Base-by-base conservation (phyloP, 2,113 vertebrate species). In the Miniopterus natalensis region DNA sequence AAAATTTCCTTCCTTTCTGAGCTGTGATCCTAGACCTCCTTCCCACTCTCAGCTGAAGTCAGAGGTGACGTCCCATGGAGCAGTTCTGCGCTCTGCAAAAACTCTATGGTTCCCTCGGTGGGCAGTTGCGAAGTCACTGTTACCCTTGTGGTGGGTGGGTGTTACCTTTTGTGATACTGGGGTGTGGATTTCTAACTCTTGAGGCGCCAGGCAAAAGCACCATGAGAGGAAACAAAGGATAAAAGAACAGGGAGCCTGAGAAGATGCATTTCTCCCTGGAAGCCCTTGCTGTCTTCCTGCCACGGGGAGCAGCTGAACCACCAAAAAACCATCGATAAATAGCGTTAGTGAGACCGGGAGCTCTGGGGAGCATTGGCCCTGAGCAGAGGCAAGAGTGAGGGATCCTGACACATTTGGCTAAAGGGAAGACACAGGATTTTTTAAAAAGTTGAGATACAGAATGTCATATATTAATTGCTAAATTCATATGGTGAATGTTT, bases 201-300 rank as follows among this genome's bases (percentile, higher is more conserved):
- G 25, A 75, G 31, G 65, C 55, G 40, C 47, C 65, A 53, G 15
- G 36, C 49, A 71, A 87, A 91, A 74, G 36, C 23, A 61, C n/a
- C 47, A 12, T 9, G 49, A 81, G 36, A 70, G 23, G 88, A 71
- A 3, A 21, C 40, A 85, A 88, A 77, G 49, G 29, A 53, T n/a
- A 53, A 88, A 59, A 79, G 45, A 36, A 61, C 6, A 13, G 71
- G 74, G 79, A 92, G 51, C 87, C 27, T 63, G 79, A 95, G 78
- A 78, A 97, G 94, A 80, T 25, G 57, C 14, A 29, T 59, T 70
- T 83, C 40, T 90, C 23, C n/a, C 59, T 88, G 61, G 81, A 97
- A 97, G 8, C 2, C 84, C 87, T 96, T 97, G 49, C 91, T 94
- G 31, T 80, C 74, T 95, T 74, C 4, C 8, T 13, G 13, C 49